Base-by-base conservation (phyloP, 30 jellyfish, hydroid and myxozoan genomes). In the Catostylus mosaicus region DNA sequence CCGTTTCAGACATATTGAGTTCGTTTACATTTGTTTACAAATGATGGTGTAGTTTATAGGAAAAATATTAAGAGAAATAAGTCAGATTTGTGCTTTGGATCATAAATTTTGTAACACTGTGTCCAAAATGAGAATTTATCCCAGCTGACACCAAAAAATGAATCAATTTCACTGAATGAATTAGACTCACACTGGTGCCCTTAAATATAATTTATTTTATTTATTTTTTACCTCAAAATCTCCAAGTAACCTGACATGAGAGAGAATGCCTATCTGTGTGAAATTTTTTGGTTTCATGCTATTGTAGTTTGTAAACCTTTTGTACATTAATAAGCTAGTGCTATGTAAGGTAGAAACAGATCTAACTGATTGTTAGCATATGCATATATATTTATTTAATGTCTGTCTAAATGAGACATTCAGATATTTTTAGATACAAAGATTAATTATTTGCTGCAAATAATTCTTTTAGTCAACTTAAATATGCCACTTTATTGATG, bases 361-460 rank as follows among this genome's bases (percentile, higher is more conserved):
- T 26, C 51, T 43, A 67, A 24, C 51, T 67, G 73, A 80, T 47
- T 40, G 45, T 38, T 46, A 43, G 31, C 29, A 20, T 51, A 67
- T 81, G 91, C 82, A 63, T 62, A 76, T 65, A 68, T 81, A 81
- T 81, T 81, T 81, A 81, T 81, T 81, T 81, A 67, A 67, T 46
- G 71, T 81, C 84, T 46, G 71, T 81, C 84, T 68, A 71, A 31
- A 33, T 43, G 30, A 8, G 91, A 26, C 91, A 67, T 67, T 81
- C 33, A 10, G 48, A 63, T 63, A 63, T 81, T 81, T 81, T 63
- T 81, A 68, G 82, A 81, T 38, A 47, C 47, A 22, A 59, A 59
- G 76, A 77, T 52, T 60, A 48, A 63, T 59, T 46, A 59, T 62
- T 63, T 79, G 89, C 89, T 61, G 80, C 48, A 10, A 24, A 63